Base-by-base conservation (phyloP, 2,797 vertebrate species). In the Chelidonichthys spinosus region DNA sequence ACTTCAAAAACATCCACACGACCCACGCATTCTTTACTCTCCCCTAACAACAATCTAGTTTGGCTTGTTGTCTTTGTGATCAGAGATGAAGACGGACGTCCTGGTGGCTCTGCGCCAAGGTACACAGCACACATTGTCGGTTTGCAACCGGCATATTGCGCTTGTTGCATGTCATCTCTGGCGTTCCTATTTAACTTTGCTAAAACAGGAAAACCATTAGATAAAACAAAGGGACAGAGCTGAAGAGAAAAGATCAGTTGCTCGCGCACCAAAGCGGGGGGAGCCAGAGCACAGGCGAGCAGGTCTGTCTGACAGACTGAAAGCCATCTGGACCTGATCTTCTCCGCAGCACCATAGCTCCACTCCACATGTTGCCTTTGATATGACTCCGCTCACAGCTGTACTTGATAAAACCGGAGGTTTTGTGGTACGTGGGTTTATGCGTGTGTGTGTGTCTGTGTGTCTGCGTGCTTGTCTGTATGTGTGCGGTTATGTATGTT, bases 261-360 rank as follows among this genome's bases (percentile, higher is more conserved):
- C 39, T 50, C 78, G 81, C 5, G 46, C 82, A 83, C 76, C 77
- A 78, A 82, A 83, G 73, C 66, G 40, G 42, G 77, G 82, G 77
- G 62, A 81, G 79, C 76, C 82, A 72, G 59, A 72, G 74, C 63
- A 36, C 64, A 83, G 75, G 79, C n/a, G 55, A 82, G 69, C 85
- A 77, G 79, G 79, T 87, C 87, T 79, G 85, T 79, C 67, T 70
- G 74, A 81, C 78, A 85, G 87, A 81, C 87, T 68, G 78, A 72
- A 81, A 72, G 74, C 83, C 97, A 97, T 98, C 96, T 98, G 97
- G 96, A 96, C 92, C 93, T 92, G 95, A 96, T 98, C 95, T 95
- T 95, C 94, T 95, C 93, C 90, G 94, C 95, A 94, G 93, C 94
- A 94, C 94, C 94, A 93, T 96, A 95, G 82, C 94, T 94, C 95